Evolutionary conservation across 2,797 vertebrate species (phyloP), one percentile per base, ranked within the genome.

Genomic region (Erethizon dorsatum): DNA sequence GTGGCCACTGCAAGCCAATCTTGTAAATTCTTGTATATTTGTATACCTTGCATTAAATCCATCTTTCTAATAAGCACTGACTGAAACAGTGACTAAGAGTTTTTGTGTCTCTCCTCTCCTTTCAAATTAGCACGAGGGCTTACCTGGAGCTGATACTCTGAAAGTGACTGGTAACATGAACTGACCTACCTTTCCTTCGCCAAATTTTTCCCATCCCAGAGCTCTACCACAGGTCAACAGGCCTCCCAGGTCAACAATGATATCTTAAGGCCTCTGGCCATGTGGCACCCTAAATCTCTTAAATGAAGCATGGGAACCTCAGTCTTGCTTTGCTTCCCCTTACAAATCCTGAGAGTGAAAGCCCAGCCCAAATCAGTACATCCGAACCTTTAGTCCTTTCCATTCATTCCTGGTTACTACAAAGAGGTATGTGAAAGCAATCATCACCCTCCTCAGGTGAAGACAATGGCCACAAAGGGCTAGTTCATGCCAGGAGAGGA

Each of bases 41-140:
- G 65, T 69, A 37, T 69, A 69, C 37, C 14, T 69, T 69, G 65
- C 65, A 69, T 69, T 69, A 17, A n/a, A 69, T 69, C 5, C 28
- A 28, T 61, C 28, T 61, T 28, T 61, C 59, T 61, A 26, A 28
- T 61, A 61, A 61, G 24, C 59, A 61, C 8, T 61, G 57, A 24
- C 57, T 59, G 24, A 61, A 26, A 28, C 59, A 61, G 14, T 75
- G 41, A 59, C 22, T 57, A 41, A 41, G 37, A 41, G 37, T 41
- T 41, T 41, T 41, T 41, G 37, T 41, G 37, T 18, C 20, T 57
- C 56, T 57, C 56, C 17, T 57, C 37, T 90, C 69, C 52, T 95
- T 88, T 47, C 12, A 45, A 88, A 26, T 94, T 92, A 85, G 41
- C 52, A 92, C 54, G 96, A 79, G 12, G 17, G 8, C 24, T 82